Conservation (phyloP, 2,888 invertebrate species). For the Marronus borbonicus region DNA sequence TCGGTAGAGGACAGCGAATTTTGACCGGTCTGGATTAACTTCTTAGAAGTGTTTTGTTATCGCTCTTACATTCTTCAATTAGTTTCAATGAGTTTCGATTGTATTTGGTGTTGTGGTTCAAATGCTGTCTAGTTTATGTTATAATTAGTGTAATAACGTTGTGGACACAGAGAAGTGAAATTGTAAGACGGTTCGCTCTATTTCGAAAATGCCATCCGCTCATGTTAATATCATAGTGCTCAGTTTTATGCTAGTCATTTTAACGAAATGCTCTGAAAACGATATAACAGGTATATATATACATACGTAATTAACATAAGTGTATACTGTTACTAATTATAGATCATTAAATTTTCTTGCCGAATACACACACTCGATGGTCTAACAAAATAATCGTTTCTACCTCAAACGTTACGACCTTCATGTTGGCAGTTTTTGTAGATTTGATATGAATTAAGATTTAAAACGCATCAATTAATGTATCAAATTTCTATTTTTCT, state of each 20-base stretch:
- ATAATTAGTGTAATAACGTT: conserved; percentile 34
- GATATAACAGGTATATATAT: conserved; percentile 65
- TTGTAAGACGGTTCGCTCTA: conserved; percentile 62
- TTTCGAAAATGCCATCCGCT: conserved; percentile 67
- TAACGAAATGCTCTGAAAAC: conserved; percentile 65
- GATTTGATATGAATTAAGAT: too few relatives aligned
- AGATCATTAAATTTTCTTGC: conserved; percentile 14
- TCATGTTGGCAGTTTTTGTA: too few relatives aligned
- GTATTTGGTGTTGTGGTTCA: conserved; percentile 4
- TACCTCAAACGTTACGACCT: too few relatives aligned
- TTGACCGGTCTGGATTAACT: neutral
- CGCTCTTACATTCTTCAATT: neutral
- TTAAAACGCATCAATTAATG: too few relatives aligned
- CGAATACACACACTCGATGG: neutral
- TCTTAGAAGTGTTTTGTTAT: neutral
- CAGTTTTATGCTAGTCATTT: conserved; percentile 61
- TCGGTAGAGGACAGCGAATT: conserved; percentile 18
- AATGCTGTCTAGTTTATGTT: conserved; percentile 12
- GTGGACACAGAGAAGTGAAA: conserved; percentile 57
- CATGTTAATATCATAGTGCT: conserved; percentile 65
- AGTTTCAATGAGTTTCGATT: neutral
- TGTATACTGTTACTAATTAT: neutral
- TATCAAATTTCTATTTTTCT: too few relatives aligned
- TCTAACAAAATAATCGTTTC: neutral
- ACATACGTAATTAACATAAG: conserved; percentile 35